Percentiles rank a stretch among this genome's conserved stretches.
phyloP scores from a whole-genome alignment of 2,888 invertebrate genomes.

The Malachius bipustulatus region DNA sequence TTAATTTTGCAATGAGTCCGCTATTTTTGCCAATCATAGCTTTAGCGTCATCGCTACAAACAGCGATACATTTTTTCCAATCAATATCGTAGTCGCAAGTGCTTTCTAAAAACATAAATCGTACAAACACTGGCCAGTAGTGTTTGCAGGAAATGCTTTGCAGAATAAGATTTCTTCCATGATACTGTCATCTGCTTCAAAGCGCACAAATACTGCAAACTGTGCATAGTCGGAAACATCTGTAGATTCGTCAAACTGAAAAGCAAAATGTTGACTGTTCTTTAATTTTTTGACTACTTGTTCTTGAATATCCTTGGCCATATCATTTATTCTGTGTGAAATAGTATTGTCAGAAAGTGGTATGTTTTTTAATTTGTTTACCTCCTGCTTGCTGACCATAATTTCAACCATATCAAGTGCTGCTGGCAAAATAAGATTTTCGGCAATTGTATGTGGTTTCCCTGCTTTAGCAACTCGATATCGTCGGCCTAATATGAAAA shows the following conservation, averaged over 20 bases:
- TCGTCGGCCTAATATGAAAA: too few relatives aligned
- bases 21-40: conserved; percentile 23
- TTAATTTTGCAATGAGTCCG: conserved; percentile 22
- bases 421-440: conserved; percentile 23
- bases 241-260: conserved; percentile 16
- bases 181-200: conserved; percentile 20
- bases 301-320: conserved; percentile 16
- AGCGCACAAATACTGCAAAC: conserved; percentile 21
- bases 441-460: conserved; percentile 21
- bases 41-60: conserved; percentile 21
- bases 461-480: conserved; percentile 19
- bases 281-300: conserved; percentile 13
- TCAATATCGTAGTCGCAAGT: conserved; percentile 12
- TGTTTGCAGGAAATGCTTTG: conserved; percentile 19
- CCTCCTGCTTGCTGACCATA: conserved; percentile 18
- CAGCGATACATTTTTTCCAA: conserved; percentile 14
- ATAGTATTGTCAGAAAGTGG: conserved; percentile 27
- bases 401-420: conserved; percentile 19
- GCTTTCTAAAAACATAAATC: conserved; percentile 14
- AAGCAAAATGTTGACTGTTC: neutral
- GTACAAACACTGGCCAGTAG: conserved; percentile 20
- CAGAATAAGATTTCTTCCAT: conserved; percentile 20
- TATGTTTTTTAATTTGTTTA: conserved; percentile 23
- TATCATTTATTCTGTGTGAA: conserved; percentile 26
- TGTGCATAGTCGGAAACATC: conserved; percentile 21